Conservation (phyloP, 1,140 invertebrate species). For the Dryas iulia region DNA sequence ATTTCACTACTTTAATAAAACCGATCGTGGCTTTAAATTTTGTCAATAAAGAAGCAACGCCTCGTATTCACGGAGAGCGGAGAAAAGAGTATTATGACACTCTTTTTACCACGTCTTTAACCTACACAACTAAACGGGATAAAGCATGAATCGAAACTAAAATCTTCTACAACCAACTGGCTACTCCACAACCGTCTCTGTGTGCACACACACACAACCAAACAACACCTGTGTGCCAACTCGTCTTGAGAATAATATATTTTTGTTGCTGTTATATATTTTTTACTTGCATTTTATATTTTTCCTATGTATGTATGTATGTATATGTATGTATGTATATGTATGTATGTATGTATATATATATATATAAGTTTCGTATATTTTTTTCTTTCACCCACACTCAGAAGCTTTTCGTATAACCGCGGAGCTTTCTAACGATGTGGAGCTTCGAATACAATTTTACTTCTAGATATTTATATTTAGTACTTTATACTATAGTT, state of each 20-base stretch:
- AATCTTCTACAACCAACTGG: not conserved
- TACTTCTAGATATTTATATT: not conserved
- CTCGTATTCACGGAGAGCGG: too few species aligned
- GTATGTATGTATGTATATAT: not conserved
- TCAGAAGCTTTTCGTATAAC: constrained; percentile 33
- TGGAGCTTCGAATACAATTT: not conserved
- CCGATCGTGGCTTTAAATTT: too few species aligned
- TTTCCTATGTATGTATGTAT: constrained; percentile 57
- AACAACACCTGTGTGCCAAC: constrained; percentile 61
- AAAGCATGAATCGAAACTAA: too few species aligned
- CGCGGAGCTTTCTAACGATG: constrained; percentile 5
- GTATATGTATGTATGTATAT: not conserved
- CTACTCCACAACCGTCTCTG: constrained; percentile 43
- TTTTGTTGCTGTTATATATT: constrained; percentile 79
- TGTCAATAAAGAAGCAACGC: too few species aligned
- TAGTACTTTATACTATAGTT: not conserved
- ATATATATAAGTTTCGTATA: constrained; percentile 42
- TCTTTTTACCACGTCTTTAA: too few species aligned
- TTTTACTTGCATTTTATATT: constrained; percentile 77
- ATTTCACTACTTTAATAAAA: too few species aligned
- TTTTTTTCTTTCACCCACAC: constrained; percentile 46
- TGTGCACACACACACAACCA: constrained; percentile 51
- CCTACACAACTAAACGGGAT: too few species aligned
- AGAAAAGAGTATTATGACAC: too few species aligned
- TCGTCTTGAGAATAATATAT: constrained; percentile 78